A percentile compares a stretch with the other conserved stretches of the same genome.
phyloP scores from a whole-genome alignment of 1,140 invertebrate genomes.

The Calliopsis andreniformis region DNA sequence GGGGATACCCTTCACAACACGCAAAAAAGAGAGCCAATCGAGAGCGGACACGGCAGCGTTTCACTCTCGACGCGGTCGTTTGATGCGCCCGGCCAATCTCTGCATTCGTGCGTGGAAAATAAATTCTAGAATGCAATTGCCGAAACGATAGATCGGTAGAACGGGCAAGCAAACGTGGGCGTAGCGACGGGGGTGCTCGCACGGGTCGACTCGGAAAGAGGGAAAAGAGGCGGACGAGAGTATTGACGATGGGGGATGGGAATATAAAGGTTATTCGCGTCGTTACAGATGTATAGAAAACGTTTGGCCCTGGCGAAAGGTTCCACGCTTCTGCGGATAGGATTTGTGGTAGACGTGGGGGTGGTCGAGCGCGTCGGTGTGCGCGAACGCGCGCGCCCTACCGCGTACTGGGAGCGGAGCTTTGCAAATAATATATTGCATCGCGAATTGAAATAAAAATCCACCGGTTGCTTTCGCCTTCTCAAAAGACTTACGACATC shows the following conservation, averaged over 20 bases:
- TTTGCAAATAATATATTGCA: conserved; percentile 70
- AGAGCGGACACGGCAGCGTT: background rate
- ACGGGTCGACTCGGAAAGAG: conserved; percentile 28
- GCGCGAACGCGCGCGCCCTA: conserved; percentile 11
- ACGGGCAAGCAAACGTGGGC: background rate
- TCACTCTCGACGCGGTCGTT: conserved; percentile 34
- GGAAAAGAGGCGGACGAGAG: conserved; percentile 28
- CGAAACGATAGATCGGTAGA: conserved; percentile 33
- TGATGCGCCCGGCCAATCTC: conserved; percentile 40
- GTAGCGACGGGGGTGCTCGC: conserved; percentile 2
- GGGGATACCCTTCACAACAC: background rate
- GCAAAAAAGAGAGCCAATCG: background rate
- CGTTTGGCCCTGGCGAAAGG: conserved; percentile 60
- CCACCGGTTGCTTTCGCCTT: conserved; percentile 75
- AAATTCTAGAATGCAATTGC: conserved; percentile 55
- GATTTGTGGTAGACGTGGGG: conserved; percentile 56
- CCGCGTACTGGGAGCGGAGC: conserved; percentile 14
- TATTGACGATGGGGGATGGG: conserved; percentile 35
- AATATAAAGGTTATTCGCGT: conserved; percentile 65
- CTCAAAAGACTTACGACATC: conserved; percentile 64
- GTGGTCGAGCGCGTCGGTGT: background rate
- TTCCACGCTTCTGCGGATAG: conserved; percentile 44
- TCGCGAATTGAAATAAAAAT: conserved; percentile 77
- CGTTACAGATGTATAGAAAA: conserved; percentile 68
- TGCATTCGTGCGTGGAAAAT: conserved; percentile 50